These are phyloP conservation scores for Ctena decussata DNA, from an alignment of 2,888 invertebrate genomes.

Conservation along the genomic window DNA sequence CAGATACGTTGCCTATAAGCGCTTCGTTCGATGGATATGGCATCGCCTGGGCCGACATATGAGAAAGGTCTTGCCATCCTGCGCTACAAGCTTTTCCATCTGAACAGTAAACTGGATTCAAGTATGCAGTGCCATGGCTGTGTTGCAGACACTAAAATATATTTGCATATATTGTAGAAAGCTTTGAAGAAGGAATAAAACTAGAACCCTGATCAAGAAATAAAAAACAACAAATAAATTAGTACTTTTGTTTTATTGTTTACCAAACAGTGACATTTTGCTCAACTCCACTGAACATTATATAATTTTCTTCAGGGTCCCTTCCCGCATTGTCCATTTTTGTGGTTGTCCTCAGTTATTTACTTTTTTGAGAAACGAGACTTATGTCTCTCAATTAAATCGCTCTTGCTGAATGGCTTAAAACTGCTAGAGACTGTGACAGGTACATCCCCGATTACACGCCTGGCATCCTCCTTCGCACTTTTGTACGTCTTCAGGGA, in stretches of 20 bases:
- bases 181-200: too few species aligned
- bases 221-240: too few species aligned
- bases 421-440: not conserved
- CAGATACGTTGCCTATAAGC: slow-evolving; percentile 7
- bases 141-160: too few species aligned
- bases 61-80: not conserved
- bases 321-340: too few species aligned
- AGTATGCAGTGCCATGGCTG: not conserved
- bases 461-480: not conserved
- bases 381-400: not conserved
- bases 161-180: too few species aligned
- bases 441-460: not conserved
- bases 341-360: not conserved
- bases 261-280: too few species aligned
- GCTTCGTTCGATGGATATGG: slow-evolving; percentile 16
- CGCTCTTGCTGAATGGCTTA: not conserved
- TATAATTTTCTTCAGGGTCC: too few species aligned
- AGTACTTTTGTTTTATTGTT: too few species aligned
- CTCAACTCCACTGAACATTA: too few species aligned
- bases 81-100: slow-evolving; percentile 3
- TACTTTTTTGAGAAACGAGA: not conserved
- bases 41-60: not conserved
- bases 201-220: too few species aligned
- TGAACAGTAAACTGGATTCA: not conserved
- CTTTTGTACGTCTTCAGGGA: not conserved